Evolutionary conservation across 1,140 invertebrate species (phyloP), one percentile per base, ranked within the genome.

Genomic region (Meteorus sp.): DNA sequence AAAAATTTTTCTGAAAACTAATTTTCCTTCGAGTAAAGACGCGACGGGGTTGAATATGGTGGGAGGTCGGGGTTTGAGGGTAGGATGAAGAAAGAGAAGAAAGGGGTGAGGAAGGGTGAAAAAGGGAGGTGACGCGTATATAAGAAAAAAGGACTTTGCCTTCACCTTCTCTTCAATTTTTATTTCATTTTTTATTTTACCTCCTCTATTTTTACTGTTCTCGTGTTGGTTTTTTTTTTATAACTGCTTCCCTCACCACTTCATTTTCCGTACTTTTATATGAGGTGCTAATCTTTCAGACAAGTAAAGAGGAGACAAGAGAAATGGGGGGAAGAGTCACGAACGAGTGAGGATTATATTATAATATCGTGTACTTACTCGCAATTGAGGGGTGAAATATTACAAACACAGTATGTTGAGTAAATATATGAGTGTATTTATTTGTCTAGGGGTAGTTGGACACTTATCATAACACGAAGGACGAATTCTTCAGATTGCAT

Each of bases 281-380:
- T 70, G 73, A 79, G 75, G 75, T 79, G 73, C 74, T 80, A 79
- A 80, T 79, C 77, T 78, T 71, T 67, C 74, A 78, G 73, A 80
- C 76, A 78, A 75, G 11, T 3, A 37, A 37, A 9, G 15, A 37
- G 35, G 11, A 9, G 6, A 4, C 1, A 9, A 3, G 2, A 9
- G 11, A 37, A 37, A 15, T 4, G 4, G 17, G n/a, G n/a, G 35
- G 43, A 45, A 19, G 17, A 6, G 6, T 17, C 13, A 20, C 5
- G 6, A 20, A 69, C 61, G 59, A 63, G 57, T 31, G 52, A 37
- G 71, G 71, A 78, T 78, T 77, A 75, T 77, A 76, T 75, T 78
- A 70, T 73, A 76, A 76, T 75, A 76, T 74, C 62, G 56, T 53
- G 27, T 52, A 56, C n/a, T n/a, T n/a, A n/a, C n/a, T n/a, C 29